phyloP scores from a whole-genome alignment of 1,140 invertebrate genomes.

The Sycobia sp. region DNA sequence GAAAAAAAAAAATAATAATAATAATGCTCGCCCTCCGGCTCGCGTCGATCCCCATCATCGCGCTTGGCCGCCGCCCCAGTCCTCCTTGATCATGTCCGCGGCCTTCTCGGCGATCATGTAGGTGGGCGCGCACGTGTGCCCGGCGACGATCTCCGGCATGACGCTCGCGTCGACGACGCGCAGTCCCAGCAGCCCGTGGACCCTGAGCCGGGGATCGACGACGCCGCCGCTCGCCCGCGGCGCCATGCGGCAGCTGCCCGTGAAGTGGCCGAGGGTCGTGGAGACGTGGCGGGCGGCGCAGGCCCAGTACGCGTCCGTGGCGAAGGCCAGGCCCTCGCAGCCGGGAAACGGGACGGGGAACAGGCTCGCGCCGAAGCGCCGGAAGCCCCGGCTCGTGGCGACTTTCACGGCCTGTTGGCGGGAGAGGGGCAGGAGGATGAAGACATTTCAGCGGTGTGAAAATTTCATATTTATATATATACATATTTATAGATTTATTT shows the following conservation, averaged over 20 bases:
- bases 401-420: conserved; percentile 65
- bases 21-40: too few relatives aligned
- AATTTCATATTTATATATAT: too few relatives aligned
- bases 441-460: too few relatives aligned
- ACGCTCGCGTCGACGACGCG: conserved; percentile 61
- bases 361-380: conserved; percentile 67
- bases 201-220: conserved; percentile 56
- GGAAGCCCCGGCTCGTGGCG: conserved; percentile 64
- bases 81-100: conserved; percentile 61
- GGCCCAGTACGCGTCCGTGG: conserved; percentile 75
- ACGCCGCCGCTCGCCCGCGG: conserved; percentile 50
- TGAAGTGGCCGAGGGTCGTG: conserved; percentile 77
- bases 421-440: too few relatives aligned
- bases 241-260: conserved; percentile 70
- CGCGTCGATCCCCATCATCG: too few relatives aligned
- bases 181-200: conserved; percentile 56
- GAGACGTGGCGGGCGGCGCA: conserved; percentile 72
- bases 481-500: too few relatives aligned
- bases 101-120: conserved; percentile 64
- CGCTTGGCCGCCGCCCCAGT: conserved; percentile 40
- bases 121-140: conserved; percentile 59
- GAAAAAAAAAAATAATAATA: too few relatives aligned
- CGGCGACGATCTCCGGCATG: conserved; percentile 59
- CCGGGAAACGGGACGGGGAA: conserved; percentile 70
- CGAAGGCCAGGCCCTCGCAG: conserved; percentile 67